Evolutionary conservation across 2,797 vertebrate species (phyloP).

Genomic region (Sparus aurata): DNA sequence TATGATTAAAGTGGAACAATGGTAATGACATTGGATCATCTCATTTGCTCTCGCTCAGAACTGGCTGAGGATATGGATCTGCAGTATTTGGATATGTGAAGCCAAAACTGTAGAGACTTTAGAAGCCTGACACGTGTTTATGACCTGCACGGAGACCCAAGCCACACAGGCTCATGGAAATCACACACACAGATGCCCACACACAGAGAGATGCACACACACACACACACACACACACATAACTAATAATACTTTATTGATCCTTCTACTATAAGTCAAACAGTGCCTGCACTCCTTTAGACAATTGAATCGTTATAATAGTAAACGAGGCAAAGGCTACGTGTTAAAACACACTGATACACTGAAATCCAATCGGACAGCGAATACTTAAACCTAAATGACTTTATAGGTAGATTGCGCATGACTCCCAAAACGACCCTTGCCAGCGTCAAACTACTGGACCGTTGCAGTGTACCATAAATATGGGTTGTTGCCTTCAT

Average conservation of each 20-base stretch:
- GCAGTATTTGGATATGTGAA: background rate
- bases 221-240: background rate
- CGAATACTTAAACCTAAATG: too few relatives aligned
- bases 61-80: background rate
- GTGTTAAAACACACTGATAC: background rate
- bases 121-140: constrained; percentile 12
- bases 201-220: constrained; percentile 1
- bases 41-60: constrained; percentile 20
- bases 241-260: constrained; percentile 28
- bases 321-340: background rate
- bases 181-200: background rate
- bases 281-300: background rate
- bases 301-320: background rate
- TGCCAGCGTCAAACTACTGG: too few relatives aligned
- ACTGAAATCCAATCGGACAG: background rate
- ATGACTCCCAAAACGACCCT: too few relatives aligned
- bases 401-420: too few relatives aligned
- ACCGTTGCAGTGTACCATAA: too few relatives aligned
- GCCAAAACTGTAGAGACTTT: background rate
- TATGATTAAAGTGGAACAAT: constrained; percentile 23
- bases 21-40: constrained; percentile 27
- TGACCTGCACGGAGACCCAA: background rate
- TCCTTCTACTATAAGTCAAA: background rate
- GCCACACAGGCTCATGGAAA: background rate
- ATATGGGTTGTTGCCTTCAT: too few relatives aligned